Evolutionary conservation across 1,140 invertebrate genomes (phyloP).

Genomic region (Lordiphosa clarofinis): DNA sequence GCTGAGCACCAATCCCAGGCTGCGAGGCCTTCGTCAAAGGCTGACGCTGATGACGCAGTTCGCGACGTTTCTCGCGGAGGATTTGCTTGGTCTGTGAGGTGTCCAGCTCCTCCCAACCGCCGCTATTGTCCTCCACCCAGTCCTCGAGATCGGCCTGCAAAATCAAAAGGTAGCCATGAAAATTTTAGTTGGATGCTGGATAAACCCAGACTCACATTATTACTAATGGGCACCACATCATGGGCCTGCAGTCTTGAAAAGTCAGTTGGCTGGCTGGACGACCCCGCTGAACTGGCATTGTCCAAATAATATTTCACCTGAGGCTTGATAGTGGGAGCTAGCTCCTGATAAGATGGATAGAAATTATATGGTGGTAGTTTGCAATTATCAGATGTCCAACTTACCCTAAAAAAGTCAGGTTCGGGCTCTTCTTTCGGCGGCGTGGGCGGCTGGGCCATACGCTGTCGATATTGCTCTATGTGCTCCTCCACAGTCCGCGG

Average conservation of each 20-base stretch:
- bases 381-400: conserved; percentile 15
- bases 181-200: neutral
- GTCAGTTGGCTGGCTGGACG: conserved; percentile 23
- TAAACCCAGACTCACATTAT: conserved; percentile 46
- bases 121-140: conserved; percentile 73
- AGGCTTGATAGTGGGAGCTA: conserved; percentile 74
- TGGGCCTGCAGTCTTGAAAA: conserved; percentile 76
- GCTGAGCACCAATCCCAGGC: conserved; percentile 57
- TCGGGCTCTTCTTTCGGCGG: conserved; percentile 67
- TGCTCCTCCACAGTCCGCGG: conserved; percentile 77
- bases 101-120: conserved; percentile 78
- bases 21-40: conserved; percentile 18
- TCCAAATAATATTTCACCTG: conserved; percentile 69
- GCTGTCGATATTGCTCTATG: conserved; percentile 78
- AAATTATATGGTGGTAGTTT: neutral
- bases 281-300: conserved; percentile 13
- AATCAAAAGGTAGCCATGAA: neutral
- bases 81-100: conserved; percentile 76
- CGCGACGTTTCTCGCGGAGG: conserved; percentile 74
- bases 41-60: conserved; percentile 70
- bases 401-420: conserved; percentile 75
- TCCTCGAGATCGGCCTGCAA: conserved; percentile 75
- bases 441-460: conserved; percentile 69
- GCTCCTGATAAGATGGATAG: conserved; percentile 44
- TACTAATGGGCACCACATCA: conserved; percentile 66